These are phyloP conservation scores for Stegana nigrithorax DNA, from an alignment of 2,888 invertebrate species.

Conservation along the genomic window DNA sequence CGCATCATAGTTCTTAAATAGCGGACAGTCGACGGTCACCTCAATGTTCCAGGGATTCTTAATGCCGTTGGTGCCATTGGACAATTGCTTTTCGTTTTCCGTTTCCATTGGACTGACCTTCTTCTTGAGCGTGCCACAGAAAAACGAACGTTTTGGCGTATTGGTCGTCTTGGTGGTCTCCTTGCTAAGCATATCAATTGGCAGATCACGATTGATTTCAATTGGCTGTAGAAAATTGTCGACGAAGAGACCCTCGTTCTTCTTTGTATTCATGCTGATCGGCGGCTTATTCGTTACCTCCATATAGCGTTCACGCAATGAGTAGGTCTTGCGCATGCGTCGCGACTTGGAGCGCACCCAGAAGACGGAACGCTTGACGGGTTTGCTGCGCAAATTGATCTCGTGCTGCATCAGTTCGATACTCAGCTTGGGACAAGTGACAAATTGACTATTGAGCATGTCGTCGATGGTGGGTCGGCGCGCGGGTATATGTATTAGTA, in stretches of 20 bases:
- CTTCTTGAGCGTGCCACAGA: slow-evolving; percentile 66
- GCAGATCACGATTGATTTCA: slow-evolving; percentile 51
- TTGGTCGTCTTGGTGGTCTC: slow-evolving; percentile 49
- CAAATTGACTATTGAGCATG: slow-evolving; percentile 72
- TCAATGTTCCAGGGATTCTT: slow-evolving; percentile 60
- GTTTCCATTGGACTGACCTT: slow-evolving; percentile 67
- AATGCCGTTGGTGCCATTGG: slow-evolving; percentile 47
- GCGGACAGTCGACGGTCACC: slow-evolving; percentile 57
- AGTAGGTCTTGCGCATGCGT: slow-evolving; percentile 64
- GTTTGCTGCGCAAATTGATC: slow-evolving; percentile 61
- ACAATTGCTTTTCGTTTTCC: slow-evolving; percentile 57
- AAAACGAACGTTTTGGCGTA: slow-evolving; percentile 57
- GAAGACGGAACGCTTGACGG: slow-evolving; percentile 62
- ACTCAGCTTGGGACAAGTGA: slow-evolving; percentile 67
- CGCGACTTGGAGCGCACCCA: slow-evolving; percentile 66
- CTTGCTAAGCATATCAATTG: slow-evolving; percentile 28
- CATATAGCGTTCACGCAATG: slow-evolving; percentile 64
- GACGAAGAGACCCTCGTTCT: slow-evolving; percentile 64
- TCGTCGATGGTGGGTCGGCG: slow-evolving; percentile 70
- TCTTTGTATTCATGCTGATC: slow-evolving; percentile 66
- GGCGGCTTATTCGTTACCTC: slow-evolving; percentile 65
- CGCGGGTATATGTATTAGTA: slow-evolving; percentile 69
- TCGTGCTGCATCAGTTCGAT: slow-evolving; percentile 66
- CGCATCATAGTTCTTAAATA: slow-evolving; percentile 67
- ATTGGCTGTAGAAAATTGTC: slow-evolving; percentile 68